phyloP scores from a whole-genome alignment of 2,888 invertebrate species.

The Rapana venosa region DNA sequence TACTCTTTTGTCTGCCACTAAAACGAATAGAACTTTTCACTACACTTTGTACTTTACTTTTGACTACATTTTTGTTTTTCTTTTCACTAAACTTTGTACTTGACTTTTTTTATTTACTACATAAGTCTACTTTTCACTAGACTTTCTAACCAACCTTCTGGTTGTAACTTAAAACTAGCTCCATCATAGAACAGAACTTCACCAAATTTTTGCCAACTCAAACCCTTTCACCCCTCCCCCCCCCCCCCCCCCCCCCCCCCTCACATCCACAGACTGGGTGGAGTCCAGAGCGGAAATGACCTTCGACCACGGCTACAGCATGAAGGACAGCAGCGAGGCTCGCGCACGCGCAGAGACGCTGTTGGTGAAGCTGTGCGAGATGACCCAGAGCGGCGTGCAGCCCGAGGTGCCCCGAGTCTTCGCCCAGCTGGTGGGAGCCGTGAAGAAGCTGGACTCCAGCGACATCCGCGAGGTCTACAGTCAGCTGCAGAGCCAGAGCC shows the following conservation, averaged over 20 bases:
- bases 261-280: slow-evolving; percentile 1
- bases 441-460: slow-evolving; percentile 75
- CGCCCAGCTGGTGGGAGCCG: slow-evolving; percentile 77
- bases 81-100: no score
- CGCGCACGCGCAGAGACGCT: slow-evolving; percentile 49
- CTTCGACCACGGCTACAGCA: slow-evolving; percentile 41
- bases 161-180: no score
- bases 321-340: slow-evolving; percentile 31
- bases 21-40: no score
- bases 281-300: slow-evolving; percentile 33
- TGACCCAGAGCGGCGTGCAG: slow-evolving; percentile 75
- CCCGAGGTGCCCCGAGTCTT: slow-evolving; percentile 79
- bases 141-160: no score
- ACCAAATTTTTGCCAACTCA: background rate
- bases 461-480: slow-evolving; percentile 71
- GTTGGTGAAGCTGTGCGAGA: slow-evolving; percentile 66
- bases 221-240: background rate
- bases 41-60: no score
- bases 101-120: no score
- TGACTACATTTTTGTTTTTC: no score
- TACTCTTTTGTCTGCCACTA: no score
- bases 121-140: no score
- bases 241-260: no score
- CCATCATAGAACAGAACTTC: no score
- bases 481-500: slow-evolving; percentile 53